Evolutionary conservation across 1,140 invertebrate species (phyloP).

Genomic region (Drosophila bocqueti): DNA sequence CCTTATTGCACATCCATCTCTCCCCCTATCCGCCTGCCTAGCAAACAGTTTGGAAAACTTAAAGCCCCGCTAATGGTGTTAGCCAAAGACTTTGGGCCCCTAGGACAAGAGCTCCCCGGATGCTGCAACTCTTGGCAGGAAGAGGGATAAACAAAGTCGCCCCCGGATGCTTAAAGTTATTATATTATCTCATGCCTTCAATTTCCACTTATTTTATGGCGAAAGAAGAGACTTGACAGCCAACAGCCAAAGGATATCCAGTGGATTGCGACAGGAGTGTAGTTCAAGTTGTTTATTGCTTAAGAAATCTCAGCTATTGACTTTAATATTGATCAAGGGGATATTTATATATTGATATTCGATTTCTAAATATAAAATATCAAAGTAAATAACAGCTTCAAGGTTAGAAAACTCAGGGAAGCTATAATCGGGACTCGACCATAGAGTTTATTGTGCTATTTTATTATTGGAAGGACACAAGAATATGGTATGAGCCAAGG

Average conservation of each 20-base stretch:
- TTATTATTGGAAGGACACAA: background rate
- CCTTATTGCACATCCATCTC: background rate
- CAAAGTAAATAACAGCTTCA: background rate
- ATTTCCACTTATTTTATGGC: conserved; percentile 17
- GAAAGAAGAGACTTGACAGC: background rate
- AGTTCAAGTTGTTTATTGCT: background rate
- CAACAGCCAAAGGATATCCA: conserved; percentile 5
- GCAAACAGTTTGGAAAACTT: conserved; percentile 27
- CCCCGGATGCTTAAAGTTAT: conserved; percentile 10
- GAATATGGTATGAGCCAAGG: background rate
- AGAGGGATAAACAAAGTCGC: conserved; percentile 22
- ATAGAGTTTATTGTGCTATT: background rate
- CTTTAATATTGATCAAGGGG: background rate
- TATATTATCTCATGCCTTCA: conserved; percentile 30
- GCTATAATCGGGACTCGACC: background rate
- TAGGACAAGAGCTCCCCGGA: conserved; percentile 12
- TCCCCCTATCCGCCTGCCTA: no score
- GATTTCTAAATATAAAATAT: background rate
- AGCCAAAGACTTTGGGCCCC: conserved; percentile 28
- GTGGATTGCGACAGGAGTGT: background rate
- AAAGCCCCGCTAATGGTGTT: conserved; percentile 42
- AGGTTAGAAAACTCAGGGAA: background rate
- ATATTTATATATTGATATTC: background rate
- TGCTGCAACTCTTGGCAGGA: conserved; percentile 11
- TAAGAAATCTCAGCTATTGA: background rate